Base-by-base conservation (phyloP, 2,113 vertebrate species). In the Sinocyclocheilus rhinocerous region DNA sequence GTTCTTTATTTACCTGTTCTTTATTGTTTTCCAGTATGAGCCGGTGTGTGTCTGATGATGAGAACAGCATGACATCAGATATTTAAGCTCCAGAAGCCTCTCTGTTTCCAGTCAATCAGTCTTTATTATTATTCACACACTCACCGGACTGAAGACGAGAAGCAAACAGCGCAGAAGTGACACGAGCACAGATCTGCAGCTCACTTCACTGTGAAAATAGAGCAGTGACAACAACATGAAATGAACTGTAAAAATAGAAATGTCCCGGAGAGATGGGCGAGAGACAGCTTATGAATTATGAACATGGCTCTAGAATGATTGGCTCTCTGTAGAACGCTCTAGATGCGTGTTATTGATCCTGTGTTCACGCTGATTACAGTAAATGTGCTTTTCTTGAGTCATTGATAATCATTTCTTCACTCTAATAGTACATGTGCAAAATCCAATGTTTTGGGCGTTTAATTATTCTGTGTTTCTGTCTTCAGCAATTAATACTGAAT, bases 171-270 rank as follows among this genome's bases (percentile, higher is more conserved):
- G 89, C 89, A 94, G 91, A 85, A 84, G 88, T 82, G 75, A 59
- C 75, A 24, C 90, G 88, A 88, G 85, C 73, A 83, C 67, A 88
- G 91, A 92, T 89, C 90, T 82, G 45, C 63, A 80, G 90, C 83
- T 88, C 92, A 63, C 91, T 92, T 92, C 90, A 86, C 83, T 91
- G 86, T 20, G 86, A 18, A 76, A 86, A 63, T 90, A 89, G 88
- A 90, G 89, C 89, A 89, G 67, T 90, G 91, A 92, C 90, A 92
- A 90, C 88, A 88, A 89, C 90, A 92, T 92, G 90, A 89, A 92
- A 90, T 88, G 84, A 89, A 86, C 86, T 90, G 89, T 91, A 89
- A 92, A 92, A 94, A 93, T 92, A 92, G 92, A 90, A 92, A 85
- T 87, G 85, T 87, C 87, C 90, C 18, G 39, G 10, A 24, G 48